These are phyloP conservation scores for Dermochelys coriacea DNA, from an alignment of 2,797 vertebrate species.

Conservation along the genomic window DNA sequence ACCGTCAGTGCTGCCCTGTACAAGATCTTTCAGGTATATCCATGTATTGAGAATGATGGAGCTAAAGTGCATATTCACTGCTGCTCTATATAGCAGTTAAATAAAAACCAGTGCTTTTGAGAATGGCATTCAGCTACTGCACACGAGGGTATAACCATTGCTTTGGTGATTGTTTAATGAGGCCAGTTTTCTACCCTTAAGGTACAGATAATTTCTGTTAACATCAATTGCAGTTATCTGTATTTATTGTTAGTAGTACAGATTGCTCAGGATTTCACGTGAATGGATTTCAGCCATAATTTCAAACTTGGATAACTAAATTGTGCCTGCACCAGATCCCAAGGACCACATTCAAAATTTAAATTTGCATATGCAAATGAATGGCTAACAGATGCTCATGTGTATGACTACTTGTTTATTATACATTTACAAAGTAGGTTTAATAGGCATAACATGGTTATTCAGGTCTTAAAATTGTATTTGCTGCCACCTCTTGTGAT, in stretches of 20 bases:
- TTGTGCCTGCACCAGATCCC: background rate
- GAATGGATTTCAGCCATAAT: conserved; percentile 1
- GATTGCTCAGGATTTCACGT: background rate
- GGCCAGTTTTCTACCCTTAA: background rate
- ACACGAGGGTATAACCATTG: fast-evolving
- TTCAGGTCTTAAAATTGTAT: background rate
- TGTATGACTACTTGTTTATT: conserved; percentile 54
- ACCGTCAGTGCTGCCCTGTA: fast-evolving
- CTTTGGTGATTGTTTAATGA: background rate
- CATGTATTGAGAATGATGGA: background rate
- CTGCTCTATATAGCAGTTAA: background rate
- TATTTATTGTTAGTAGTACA: background rate
- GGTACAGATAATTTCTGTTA: background rate
- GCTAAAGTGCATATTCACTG: background rate
- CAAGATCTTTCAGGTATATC: background rate
- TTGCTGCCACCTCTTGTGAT: background rate
- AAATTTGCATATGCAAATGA: conserved; percentile 14
- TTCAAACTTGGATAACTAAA: background rate
- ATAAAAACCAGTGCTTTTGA: fast-evolving
- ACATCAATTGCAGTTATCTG: no score
- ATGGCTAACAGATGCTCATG: conserved; percentile 33
- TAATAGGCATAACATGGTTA: conserved; percentile 51
- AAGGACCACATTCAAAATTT: background rate
- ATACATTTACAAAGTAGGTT: conserved; percentile 62
- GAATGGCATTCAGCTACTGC: background rate